Percentiles rank a stretch among this genome's conserved stretches.
Conservation (phyloP, 2,888 invertebrate species). For the Erynnis tages region DNA sequence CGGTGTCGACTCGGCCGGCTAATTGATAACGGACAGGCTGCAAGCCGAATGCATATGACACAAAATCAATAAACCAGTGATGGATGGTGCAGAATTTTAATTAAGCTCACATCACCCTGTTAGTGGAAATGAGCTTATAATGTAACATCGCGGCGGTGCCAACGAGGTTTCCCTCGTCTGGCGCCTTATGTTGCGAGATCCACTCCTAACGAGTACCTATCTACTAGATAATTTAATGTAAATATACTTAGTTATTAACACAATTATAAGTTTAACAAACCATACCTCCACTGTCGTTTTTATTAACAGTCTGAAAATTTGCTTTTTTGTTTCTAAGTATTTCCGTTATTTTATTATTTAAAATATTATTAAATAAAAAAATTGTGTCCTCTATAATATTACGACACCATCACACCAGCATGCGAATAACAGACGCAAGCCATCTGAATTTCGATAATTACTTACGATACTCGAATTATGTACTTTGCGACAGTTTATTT, state of each 20-base stretch:
- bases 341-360: too few relatives aligned
- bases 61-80: constrained; percentile 75
- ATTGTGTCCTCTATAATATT: too few relatives aligned
- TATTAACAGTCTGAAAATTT: too few relatives aligned
- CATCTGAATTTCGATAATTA: too few relatives aligned
- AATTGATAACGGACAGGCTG: constrained; percentile 66
- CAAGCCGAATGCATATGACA: constrained; percentile 65
- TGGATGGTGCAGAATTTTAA: constrained; percentile 75
- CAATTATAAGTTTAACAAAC: too few relatives aligned
- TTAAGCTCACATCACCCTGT: constrained; percentile 73
- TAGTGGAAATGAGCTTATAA: constrained; percentile 74
- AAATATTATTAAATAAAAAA: too few relatives aligned
- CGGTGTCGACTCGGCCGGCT: constrained; percentile 47
- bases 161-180: not conserved
- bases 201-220: not conserved
- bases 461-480: not conserved
- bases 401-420: too few relatives aligned
- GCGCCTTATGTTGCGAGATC: constrained; percentile 1
- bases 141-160: constrained; percentile 33
- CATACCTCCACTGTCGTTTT: too few relatives aligned
- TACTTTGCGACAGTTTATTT: constrained; percentile 16
- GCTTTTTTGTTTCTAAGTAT: too few relatives aligned
- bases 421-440: too few relatives aligned
- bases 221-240: constrained; percentile 1
- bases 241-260: not conserved